Evolutionary conservation across 2,797 vertebrate genomes (phyloP).

Genomic region (Peromyscus attwateri): DNA sequence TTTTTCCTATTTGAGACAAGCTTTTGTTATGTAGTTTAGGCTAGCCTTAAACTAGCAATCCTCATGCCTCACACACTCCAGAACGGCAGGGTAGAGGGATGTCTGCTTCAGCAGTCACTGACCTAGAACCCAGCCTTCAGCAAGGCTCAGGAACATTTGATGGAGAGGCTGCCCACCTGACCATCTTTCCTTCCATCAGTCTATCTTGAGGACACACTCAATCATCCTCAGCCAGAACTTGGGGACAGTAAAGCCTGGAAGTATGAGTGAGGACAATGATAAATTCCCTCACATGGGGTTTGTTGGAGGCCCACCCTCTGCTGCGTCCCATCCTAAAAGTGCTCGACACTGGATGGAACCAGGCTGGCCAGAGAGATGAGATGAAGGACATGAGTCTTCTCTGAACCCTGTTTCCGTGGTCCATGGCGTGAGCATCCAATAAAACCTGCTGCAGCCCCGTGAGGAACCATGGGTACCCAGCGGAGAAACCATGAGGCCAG

Average conservation of each 20-base stretch:
- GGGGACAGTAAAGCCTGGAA: neutral
- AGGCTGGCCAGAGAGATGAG: neutral
- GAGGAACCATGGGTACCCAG: neutral
- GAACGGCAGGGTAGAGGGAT: neutral
- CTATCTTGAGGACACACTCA: neutral
- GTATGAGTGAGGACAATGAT: neutral
- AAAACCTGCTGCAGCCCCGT: slow-evolving; percentile 88
- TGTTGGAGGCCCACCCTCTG: neutral
- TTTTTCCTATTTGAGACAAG: neutral
- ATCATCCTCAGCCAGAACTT: neutral
- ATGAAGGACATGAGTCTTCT: fast-evolving
- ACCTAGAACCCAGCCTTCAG: neutral
- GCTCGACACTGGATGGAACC: neutral
- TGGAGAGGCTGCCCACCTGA: neutral
- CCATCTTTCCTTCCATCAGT: neutral
- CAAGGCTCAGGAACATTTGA: neutral
- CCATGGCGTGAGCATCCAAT: fast-evolving
- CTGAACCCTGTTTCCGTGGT: fast-evolving
- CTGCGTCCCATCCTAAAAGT: neutral
- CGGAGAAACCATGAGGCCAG: neutral
- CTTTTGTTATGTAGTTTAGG: neutral
- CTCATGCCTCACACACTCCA: neutral
- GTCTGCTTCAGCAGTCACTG: neutral
- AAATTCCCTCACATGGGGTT: neutral
- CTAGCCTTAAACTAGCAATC: neutral